Percentiles rank a stretch among this genome's conserved stretches.
These are phyloP conservation scores for Oxygymnocypris stewartii DNA, from an alignment of 2,113 vertebrate genomes.

Conservation along the genomic window DNA sequence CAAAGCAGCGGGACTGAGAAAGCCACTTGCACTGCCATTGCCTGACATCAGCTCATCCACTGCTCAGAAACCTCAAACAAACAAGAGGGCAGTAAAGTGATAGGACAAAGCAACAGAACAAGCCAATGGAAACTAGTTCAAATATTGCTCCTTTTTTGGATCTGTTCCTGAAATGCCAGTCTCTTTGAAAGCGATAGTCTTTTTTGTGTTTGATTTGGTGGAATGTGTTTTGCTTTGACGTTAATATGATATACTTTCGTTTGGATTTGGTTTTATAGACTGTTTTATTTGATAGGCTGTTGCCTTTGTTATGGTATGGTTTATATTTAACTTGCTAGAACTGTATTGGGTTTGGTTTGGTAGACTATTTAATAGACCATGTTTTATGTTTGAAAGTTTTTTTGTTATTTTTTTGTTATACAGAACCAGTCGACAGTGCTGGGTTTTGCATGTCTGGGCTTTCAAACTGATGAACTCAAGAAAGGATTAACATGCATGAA, in stretches of 20 bases:
- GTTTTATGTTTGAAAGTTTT: background rate
- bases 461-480: background rate
- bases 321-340: background rate
- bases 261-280: conserved; percentile 2
- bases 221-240: background rate
- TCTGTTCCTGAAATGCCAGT: background rate
- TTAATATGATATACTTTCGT: background rate
- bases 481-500: background rate
- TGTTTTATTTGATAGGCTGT: background rate
- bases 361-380: background rate
- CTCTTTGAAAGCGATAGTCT: background rate
- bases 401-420: background rate
- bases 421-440: background rate
- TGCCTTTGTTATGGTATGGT: background rate
- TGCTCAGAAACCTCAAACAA: conserved; percentile 28
- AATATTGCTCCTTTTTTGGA: background rate
- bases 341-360: background rate
- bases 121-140: background rate
- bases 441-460: background rate
- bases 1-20: background rate
- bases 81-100: background rate
- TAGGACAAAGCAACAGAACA: background rate
- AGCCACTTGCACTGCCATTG: background rate
- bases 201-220: background rate
- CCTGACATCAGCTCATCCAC: background rate